These are phyloP conservation scores for Aplidium turbinatum DNA, from an alignment of 23 tunicate species.

Conservation along the genomic window DNA sequence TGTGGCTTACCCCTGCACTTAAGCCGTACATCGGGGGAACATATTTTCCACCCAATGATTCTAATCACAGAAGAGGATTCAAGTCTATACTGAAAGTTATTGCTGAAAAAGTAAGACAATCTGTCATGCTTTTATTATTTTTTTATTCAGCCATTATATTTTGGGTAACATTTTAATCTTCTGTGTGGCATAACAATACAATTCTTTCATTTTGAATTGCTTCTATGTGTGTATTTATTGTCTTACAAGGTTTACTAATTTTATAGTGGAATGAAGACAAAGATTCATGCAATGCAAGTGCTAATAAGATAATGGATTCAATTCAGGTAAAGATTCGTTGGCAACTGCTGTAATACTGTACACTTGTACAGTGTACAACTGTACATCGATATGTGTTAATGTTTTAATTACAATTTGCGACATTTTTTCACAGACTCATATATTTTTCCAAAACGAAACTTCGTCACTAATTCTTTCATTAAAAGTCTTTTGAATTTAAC, in stretches of 20 bases:
- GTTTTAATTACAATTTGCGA: background rate
- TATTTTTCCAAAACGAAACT: background rate
- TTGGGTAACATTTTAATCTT: background rate
- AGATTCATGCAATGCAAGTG: constrained; percentile 37
- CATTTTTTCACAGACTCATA: background rate
- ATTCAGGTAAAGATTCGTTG: constrained; percentile 43
- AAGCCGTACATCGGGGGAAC: constrained; percentile 55
- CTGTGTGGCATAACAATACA: background rate
- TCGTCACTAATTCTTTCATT: too few species aligned
- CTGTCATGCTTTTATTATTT: background rate
- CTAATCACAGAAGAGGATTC: constrained; percentile 32
- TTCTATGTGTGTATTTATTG: background rate
- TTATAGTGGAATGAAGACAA: constrained; percentile 45
- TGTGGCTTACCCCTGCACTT: constrained; percentile 44
- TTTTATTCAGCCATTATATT: background rate
- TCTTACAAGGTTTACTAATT: background rate
- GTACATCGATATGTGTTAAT: too few species aligned
- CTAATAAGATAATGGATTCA: constrained; percentile 43
- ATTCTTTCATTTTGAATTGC: background rate
- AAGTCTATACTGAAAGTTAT: constrained; percentile 34
- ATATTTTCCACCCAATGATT: constrained; percentile 54
- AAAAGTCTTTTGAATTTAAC: too few species aligned
- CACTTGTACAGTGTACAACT: too few species aligned
- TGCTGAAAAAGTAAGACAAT: constrained; percentile 24
- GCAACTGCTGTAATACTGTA: too few species aligned